Percentiles rank a stretch among this genome's conserved stretches.
These are phyloP conservation scores for Delia radicum DNA, from an alignment of 1,140 invertebrate species.

Conservation along the genomic window DNA sequence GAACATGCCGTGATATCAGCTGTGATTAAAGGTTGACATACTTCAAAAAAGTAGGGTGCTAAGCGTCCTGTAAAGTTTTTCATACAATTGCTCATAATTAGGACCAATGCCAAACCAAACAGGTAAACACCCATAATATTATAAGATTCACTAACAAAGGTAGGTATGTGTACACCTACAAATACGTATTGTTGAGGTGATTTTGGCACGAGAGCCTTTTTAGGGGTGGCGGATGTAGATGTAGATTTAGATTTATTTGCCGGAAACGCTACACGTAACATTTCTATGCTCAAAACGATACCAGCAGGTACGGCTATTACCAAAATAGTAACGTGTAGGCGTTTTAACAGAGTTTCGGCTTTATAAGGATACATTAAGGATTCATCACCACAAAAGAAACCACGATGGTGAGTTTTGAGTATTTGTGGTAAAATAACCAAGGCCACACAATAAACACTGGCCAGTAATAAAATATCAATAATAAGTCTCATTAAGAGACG, in stretches of 20 bases:
- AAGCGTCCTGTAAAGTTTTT: slow-evolving; percentile 41
- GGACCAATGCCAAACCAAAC: slow-evolving; percentile 34
- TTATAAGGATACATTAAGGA: slow-evolving; percentile 41
- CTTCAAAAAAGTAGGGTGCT: slow-evolving; percentile 45
- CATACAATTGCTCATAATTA: slow-evolving; percentile 35
- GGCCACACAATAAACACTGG: slow-evolving; percentile 40
- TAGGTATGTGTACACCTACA: slow-evolving; percentile 44
- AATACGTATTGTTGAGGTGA: slow-evolving; percentile 43
- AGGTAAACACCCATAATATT: slow-evolving; percentile 46
- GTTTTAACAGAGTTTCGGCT: slow-evolving; percentile 40
- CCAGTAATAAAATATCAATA: slow-evolving; percentile 44
- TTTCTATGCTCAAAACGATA: slow-evolving; percentile 42
- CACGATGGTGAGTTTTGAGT: slow-evolving; percentile 31
- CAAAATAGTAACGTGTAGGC: slow-evolving; percentile 42
- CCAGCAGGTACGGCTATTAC: slow-evolving; percentile 43
- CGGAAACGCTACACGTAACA: slow-evolving; percentile 42
- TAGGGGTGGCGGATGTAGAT: not conserved
- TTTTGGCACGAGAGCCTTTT: not conserved
- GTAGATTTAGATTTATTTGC: not conserved
- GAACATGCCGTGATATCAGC: slow-evolving; percentile 24
- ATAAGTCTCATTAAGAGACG: slow-evolving; percentile 47
- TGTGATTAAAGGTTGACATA: slow-evolving; percentile 37
- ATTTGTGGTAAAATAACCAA: slow-evolving; percentile 44
- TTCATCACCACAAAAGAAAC: slow-evolving; percentile 46
- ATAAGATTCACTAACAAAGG: slow-evolving; percentile 50